Evolutionary conservation across 2,797 vertebrate species (phyloP), one percentile per base, ranked within the genome.

Genomic region (Sebastes cheni): DNA sequence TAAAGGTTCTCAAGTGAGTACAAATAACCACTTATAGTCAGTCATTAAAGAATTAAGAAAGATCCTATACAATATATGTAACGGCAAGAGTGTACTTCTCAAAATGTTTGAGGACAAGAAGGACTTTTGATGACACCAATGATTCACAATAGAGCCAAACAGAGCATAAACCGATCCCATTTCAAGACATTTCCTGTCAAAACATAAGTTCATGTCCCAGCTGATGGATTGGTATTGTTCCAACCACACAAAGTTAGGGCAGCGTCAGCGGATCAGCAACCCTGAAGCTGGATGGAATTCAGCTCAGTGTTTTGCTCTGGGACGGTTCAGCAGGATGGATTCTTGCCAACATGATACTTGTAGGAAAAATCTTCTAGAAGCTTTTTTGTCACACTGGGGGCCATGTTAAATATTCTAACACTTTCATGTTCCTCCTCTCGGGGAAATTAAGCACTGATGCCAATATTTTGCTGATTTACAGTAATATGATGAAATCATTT

Each of bases 191-290:
- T 11, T 65, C 5, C 6, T 23, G 27, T 80, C 29, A 67, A 72
- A 66, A 77, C 60, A 79, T 1, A 66, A 69, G 50, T 60, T 71
- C 22, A 65, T 30, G 52, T 67, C 34, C 25, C 54, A 66, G 64
- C 54, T 83, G 62, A 81, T 67, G 66, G 70, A 81, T 30, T 84
- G 60, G 69, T 87, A 22, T 83, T 80, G 71, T 79, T 85, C 77
- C 77, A 85, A 25, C 50, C 12, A 69, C 61, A 86, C 80, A 85
- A 76, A 70, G 74, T 69, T 75, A 36, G 42, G 59, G 67, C 80
- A 52, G 46, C 22, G 69, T 91, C 84, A 86, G 86, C 87, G 85
- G 73, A 81, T 77, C 80, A 67, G 80, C 55, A 72, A 14, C 75
- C 59, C 67, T 79, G 54, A 20, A 84, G 75, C 82, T 83, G 62